Evolutionary conservation across 2,888 invertebrate species (phyloP).

Genomic region (Ophion ventricosus): DNA sequence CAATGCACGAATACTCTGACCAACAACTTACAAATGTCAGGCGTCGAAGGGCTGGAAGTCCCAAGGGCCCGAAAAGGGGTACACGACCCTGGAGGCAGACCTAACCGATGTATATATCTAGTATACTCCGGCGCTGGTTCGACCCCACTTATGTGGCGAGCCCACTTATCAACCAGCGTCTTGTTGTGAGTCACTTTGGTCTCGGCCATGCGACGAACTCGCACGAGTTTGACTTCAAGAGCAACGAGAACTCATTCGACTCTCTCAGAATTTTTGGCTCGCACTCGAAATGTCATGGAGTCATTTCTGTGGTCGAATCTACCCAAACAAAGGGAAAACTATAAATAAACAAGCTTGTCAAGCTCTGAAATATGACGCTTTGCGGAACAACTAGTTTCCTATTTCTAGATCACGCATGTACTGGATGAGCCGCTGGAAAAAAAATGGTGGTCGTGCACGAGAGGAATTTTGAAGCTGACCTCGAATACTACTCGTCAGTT

Average conservation of each 20-base stretch:
- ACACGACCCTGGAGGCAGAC: constrained; percentile 25
- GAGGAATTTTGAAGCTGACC: background rate
- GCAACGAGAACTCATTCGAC: background rate
- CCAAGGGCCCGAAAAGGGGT: constrained; percentile 63
- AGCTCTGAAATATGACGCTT: constrained; percentile 35
- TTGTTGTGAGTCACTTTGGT: constrained; percentile 59
- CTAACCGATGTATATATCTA: constrained; percentile 35
- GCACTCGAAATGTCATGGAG: constrained; percentile 46
- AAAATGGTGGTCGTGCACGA: background rate
- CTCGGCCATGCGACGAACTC: constrained; percentile 14
- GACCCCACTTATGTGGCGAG: background rate
- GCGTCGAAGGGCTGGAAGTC: constrained; percentile 19
- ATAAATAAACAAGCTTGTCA: constrained; percentile 42
- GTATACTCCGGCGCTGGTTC: constrained; percentile 20
- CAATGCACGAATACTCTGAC: constrained; percentile 5
- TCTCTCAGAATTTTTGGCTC: constrained; percentile 6
- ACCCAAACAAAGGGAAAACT: constrained; percentile 17
- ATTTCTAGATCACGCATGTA: constrained; percentile 25
- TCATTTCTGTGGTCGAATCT: constrained; percentile 34
- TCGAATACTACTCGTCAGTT: background rate
- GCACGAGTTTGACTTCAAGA: constrained; percentile 42
- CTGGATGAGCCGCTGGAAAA: no score
- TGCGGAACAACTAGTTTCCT: constrained; percentile 39
- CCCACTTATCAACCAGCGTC: constrained; percentile 18
- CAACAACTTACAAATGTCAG: constrained; percentile 4